phyloP scores from a whole-genome alignment of 2,113 vertebrate species.

The Agapornis roseicollis region DNA sequence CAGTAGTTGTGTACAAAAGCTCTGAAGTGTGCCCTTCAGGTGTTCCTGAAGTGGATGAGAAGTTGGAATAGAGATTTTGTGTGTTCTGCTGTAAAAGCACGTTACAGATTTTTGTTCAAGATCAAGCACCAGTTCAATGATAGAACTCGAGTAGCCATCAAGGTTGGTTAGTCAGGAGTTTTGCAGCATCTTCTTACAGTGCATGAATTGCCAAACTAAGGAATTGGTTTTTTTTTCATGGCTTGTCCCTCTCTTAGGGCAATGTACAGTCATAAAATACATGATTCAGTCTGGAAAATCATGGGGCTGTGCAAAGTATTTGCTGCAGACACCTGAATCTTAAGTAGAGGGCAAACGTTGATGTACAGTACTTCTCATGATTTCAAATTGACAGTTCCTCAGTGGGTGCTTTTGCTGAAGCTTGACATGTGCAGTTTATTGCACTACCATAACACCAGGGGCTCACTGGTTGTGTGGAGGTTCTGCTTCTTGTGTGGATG shows the following conservation, averaged over 20 bases:
- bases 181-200: background rate
- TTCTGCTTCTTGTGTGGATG: background rate
- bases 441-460: background rate
- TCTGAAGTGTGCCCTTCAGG: background rate
- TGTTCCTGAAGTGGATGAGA: background rate
- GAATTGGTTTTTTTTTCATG: background rate
- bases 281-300: background rate
- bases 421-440: accelerated
- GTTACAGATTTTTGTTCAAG: background rate
- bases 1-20: background rate
- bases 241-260: background rate
- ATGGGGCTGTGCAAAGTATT: background rate
- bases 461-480: background rate
- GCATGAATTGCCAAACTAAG: background rate
- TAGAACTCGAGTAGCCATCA: accelerated
- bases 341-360: too few relatives aligned
- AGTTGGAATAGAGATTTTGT: background rate
- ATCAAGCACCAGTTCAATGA: background rate
- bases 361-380: background rate
- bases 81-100: background rate
- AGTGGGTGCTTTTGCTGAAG: background rate
- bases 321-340: background rate
- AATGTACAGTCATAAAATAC: background rate
- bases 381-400: background rate
- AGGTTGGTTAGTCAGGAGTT: background rate